Base-by-base conservation (phyloP, 2,888 invertebrate genomes). In the Coleophora flavipennella region DNA sequence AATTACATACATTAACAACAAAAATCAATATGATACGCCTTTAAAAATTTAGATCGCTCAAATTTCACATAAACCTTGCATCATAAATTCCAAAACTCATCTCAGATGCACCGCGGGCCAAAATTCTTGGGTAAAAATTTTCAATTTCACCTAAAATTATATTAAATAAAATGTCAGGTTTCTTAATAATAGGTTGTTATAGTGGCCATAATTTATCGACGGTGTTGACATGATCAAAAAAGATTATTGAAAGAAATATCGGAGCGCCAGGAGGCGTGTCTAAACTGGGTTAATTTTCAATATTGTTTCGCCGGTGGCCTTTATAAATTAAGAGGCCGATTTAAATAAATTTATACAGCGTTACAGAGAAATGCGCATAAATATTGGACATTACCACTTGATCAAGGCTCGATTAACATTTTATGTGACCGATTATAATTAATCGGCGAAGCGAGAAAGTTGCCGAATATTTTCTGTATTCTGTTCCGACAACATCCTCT, bases 271-370 rank as follows among this genome's bases (percentile, higher is more conserved):
- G 71, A 75, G 78, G 74, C 65, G 77, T 72, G 67, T 67, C 70
- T 68, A 69, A 74, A 72, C 64, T 71, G 75, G 77, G 79, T 76
- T 78, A 80, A 83, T 80, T 80, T 83, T 81, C 79, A 83, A 83
- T 84, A 73, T 72, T 57, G 60, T 64, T 67, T 67, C 73, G 67
- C 71, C 63, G 78, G 79, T 81, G 79, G 80, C 67, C 72, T 66
- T 69, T 67, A 70, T 72, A 72, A 73, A 76, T 77, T 69, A 74
- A 64, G 53, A 53, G 53, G 41, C 50, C 59, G 62, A 67, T 73
- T 71, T 65, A 63, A 70, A 71, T 68, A 68, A 71, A 74, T 70
- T 59, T 65, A 59, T 58, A 53, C 56, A 50, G 57, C 61, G 58
- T 52, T 67, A 66, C 66, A 50, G 49, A 57, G 65, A 69, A 74